Base-by-base conservation (phyloP, 2,888 invertebrate genomes). In the Branchellion lobata region DNA sequence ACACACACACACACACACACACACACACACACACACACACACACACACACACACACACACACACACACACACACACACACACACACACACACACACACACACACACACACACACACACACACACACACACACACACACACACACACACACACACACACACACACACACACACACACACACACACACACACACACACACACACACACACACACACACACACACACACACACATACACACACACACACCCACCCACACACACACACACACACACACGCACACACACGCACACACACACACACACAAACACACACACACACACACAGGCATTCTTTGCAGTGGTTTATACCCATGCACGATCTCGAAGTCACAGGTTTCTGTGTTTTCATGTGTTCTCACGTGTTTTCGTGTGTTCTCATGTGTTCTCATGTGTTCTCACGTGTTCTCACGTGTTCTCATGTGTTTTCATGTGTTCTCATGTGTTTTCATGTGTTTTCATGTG, bases 191-290 rank as follows among this genome's bases (percentile, higher is more conserved):
- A 57, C 61, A 57, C 33, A 18, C 36, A 73, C 33, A 27, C 40
- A 5, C 65, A 57, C n/a, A 57, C 57, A 65, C n/a, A 36, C 73
- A 34, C 34, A 24, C 34, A 31, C 33, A 77, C 57, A 21, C 33
- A 36, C 61, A 21, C n/a, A 65, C 77, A 53, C 97, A 96, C 5
- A 99, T 95, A 34, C 34, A 27, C 47, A 27, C 33, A 27, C 36
- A 73, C 33, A 14, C 40, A 47, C 65, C n/a, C n/a, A 57, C 57
- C 61, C n/a, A 36, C 73, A 34, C 34, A 33, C 34, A 31, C 24
- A 77, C 57, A 27, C 33, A 36, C 61, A 21, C n/a, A 77, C 61
- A 57, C 40, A 40, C 14, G 40, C 40, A 8, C 40, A 14, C 14
- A 40, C 5, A 40, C 40, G 8, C 5, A 5, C 40, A 40, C 40